Base-by-base conservation (phyloP, 1,140 invertebrate genomes). In the Drosophila chauvacae region DNA sequence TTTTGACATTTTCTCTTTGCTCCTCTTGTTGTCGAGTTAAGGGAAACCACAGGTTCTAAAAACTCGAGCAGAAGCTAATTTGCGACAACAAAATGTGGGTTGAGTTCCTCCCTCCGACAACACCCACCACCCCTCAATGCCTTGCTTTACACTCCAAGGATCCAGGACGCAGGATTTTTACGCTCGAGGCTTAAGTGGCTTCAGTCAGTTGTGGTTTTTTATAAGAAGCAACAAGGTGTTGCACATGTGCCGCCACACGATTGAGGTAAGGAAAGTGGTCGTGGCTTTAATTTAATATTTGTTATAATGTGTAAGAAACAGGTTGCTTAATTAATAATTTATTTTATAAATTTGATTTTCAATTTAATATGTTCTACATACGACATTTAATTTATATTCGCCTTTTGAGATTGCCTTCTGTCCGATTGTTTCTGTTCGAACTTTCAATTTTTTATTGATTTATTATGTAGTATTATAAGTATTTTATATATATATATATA, bases 191-290 rank as follows among this genome's bases (percentile, higher is more conserved):
- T 50, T 50, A 42, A 53, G 53, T 47, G 56, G 57, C 47, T 53
- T 62, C 18, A 48, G 58, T 72, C 30, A 60, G 70, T 72, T 73
- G 47, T 50, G 73, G 55, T 37, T 60, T 60, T 65, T 47, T 71
- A 79, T 51, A 71, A 77, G 68, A 57, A 37, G 64, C 79, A 86
- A 77, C 83, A 86, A 87, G 83, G 79, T 87, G 79, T 65, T 45
- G 16, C 63, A 59, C 61, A 66, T 70, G 66, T 68, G 20, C 28
- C 35, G 45, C 35, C 23, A 11, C 18, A 58, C 35, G 18, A 23
- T 18, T 14, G n/a, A 11, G 69, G 37, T 11, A 18, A 60, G 0
- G 6, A 18, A 7, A 35, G n/a, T 59, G 16, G 13, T 3, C 2
- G 13, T 16, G 5, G 2, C 2, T 9, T 62, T 39, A 2, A 56